Evolutionary conservation across 2,888 invertebrate genomes (phyloP).

Genomic region (Oligia fasciuncula): DNA sequence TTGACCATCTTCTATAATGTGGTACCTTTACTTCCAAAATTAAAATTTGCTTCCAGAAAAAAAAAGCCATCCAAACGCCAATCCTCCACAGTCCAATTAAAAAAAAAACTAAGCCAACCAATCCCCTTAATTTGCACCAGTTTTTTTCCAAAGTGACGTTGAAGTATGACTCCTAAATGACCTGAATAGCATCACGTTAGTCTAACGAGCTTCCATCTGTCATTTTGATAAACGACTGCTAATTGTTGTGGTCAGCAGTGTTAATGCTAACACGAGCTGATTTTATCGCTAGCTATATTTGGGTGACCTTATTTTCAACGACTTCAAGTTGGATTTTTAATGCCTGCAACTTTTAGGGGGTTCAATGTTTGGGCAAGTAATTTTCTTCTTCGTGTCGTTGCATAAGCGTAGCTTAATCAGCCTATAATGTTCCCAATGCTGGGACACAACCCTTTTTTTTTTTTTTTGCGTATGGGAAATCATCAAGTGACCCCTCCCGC

Average conservation of each 20-base stretch:
- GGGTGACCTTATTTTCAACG: slow-evolving; percentile 20
- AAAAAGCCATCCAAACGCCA: background rate
- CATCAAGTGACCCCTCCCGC: no score
- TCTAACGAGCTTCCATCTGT: slow-evolving; percentile 72
- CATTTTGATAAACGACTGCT: slow-evolving; percentile 72
- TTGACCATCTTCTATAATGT: background rate
- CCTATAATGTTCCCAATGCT: no score
- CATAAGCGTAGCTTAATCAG: no score
- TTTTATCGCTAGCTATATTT: slow-evolving; percentile 43
- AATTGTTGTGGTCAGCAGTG: slow-evolving; percentile 64
- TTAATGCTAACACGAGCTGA: slow-evolving; percentile 33
- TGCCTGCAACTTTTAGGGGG: background rate
- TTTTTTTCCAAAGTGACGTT: slow-evolving; percentile 58
- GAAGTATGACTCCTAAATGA: slow-evolving; percentile 58
- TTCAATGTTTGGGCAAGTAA: background rate
- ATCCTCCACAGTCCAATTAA: background rate
- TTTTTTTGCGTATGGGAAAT: no score
- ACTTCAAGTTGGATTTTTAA: background rate
- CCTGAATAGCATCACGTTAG: slow-evolving; percentile 57
- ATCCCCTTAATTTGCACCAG: slow-evolving; percentile 18
- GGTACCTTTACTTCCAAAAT: background rate
- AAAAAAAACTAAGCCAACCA: slow-evolving; percentile 4
- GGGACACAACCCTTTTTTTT: no score
- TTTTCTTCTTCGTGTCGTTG: background rate
- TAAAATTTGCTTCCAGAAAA: background rate